Evolutionary conservation across 37 sponge, comb jelly and placozoan genomes (phyloP).

Genomic region (Amphimedon queenslandica): DNA sequence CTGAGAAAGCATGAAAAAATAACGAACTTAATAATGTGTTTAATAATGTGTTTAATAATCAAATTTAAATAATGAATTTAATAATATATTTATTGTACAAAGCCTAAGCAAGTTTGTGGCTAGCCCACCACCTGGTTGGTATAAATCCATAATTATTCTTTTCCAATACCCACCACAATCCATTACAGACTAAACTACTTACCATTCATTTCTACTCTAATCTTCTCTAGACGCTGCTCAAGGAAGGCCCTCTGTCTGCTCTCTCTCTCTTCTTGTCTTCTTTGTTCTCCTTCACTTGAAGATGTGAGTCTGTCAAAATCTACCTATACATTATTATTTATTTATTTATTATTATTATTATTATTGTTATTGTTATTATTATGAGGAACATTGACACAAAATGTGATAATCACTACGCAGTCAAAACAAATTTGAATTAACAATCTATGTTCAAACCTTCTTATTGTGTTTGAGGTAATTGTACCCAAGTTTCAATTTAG

Average conservation of each 20-base stretch:
- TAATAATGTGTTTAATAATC: neutral
- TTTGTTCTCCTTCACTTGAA: slow-evolving; percentile 30
- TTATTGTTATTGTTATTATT: too few relatives aligned
- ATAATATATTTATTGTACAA: too few relatives aligned
- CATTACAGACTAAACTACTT: too few relatives aligned
- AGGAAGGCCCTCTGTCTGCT: slow-evolving; percentile 27
- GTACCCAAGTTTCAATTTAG: slow-evolving; percentile 72
- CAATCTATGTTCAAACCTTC: slow-evolving; percentile 30
- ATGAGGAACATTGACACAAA: slow-evolving; percentile 1
- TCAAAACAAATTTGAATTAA: neutral
- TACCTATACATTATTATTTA: slow-evolving; percentile 33
- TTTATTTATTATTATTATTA: neutral
- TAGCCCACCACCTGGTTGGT: too few relatives aligned
- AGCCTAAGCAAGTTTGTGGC: too few relatives aligned
- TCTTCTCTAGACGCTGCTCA: slow-evolving; percentile 39
- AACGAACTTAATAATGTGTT: neutral
- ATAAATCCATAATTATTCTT: too few relatives aligned
- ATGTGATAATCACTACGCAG: neutral
- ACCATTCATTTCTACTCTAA: slow-evolving; percentile 57
- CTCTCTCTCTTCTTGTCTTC: slow-evolving; percentile 40
- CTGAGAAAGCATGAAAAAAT: slow-evolving; percentile 1
- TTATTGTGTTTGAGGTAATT: slow-evolving; percentile 66
- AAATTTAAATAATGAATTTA: slow-evolving; percentile 2
- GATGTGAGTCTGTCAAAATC: slow-evolving; percentile 70
- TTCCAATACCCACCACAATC: too few relatives aligned